A percentile compares a stretch with the other conserved stretches of the same genome.
Evolutionary conservation across 2,113 vertebrate genomes (phyloP).

Genomic region (Zosterops hypoxanthus): DNA sequence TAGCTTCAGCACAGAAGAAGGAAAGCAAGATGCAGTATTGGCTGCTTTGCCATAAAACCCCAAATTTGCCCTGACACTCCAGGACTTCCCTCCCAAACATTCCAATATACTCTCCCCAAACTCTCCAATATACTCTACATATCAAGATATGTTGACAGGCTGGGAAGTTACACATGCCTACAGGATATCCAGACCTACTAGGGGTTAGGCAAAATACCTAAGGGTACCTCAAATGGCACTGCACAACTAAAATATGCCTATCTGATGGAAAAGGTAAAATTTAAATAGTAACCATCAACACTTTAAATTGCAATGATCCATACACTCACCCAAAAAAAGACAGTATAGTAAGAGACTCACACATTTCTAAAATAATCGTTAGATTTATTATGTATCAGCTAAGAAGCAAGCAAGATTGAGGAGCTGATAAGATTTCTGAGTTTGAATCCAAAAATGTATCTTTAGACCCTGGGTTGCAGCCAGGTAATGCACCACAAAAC

Average conservation of each 20-base stretch:
- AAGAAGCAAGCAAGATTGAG: neutral
- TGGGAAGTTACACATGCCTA: neutral
- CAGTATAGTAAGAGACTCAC: neutral
- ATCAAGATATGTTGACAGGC: neutral
- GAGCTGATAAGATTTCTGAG: neutral
- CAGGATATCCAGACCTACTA: neutral
- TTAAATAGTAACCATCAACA: neutral
- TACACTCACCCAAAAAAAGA: fast-evolving
- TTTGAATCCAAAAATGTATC: neutral
- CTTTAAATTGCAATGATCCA: neutral
- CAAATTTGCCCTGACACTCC: neutral
- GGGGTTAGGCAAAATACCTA: neutral
- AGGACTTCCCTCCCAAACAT: neutral
- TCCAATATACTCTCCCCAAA: neutral
- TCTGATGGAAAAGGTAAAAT: neutral
- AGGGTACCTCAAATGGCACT: neutral
- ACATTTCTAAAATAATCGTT: neutral
- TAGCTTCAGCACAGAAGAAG: neutral
- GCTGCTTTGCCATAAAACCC: neutral
- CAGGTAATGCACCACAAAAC: neutral
- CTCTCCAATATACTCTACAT: neutral
- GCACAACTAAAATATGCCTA: neutral
- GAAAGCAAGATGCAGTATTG: neutral
- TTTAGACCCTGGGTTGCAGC: neutral
- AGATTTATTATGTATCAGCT: neutral